Percentiles rank a stretch among this genome's conserved stretches.
Evolutionary conservation across 2,888 invertebrate species (phyloP).

Genomic region (Chrysolina americana): DNA sequence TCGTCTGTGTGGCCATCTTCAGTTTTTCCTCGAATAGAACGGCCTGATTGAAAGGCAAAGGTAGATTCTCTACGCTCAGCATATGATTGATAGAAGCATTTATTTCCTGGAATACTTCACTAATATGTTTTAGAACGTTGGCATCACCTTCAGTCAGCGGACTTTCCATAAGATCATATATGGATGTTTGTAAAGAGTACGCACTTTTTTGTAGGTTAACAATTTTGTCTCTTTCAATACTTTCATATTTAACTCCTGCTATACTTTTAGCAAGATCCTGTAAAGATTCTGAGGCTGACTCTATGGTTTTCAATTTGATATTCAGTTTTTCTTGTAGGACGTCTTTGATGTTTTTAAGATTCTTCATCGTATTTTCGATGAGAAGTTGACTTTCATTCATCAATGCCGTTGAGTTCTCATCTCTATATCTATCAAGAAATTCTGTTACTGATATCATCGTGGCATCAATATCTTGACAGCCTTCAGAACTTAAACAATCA

Average conservation of each 20-base stretch:
- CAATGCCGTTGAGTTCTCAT: slow-evolving; percentile 43
- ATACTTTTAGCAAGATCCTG: slow-evolving; percentile 62
- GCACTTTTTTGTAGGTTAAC: slow-evolving; percentile 62
- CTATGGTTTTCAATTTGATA: slow-evolving; percentile 57
- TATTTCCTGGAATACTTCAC: slow-evolving; percentile 56
- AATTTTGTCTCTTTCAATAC: slow-evolving; percentile 57
- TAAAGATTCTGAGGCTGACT: slow-evolving; percentile 59
- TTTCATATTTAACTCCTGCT: slow-evolving; percentile 62
- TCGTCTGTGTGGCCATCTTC: slow-evolving; percentile 52
- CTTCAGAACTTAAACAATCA: slow-evolving; percentile 44
- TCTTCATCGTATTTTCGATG: slow-evolving; percentile 50
- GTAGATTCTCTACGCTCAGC: slow-evolving; percentile 40
- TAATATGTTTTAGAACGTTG: slow-evolving; percentile 56
- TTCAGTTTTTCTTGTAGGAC: slow-evolving; percentile 49
- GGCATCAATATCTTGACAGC: slow-evolving; percentile 38
- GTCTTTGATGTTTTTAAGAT: slow-evolving; percentile 54
- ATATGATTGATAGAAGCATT: slow-evolving; percentile 53
- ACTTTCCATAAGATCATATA: slow-evolving; percentile 63
- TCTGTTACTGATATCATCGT: slow-evolving; percentile 43
- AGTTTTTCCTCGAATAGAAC: slow-evolving; percentile 54
- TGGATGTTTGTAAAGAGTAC: slow-evolving; percentile 62
- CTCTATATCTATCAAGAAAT: slow-evolving; percentile 48
- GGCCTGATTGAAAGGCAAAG: slow-evolving; percentile 52
- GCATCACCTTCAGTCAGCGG: slow-evolving; percentile 57
- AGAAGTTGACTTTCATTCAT: slow-evolving; percentile 52